Conservation (phyloP, 1,140 invertebrate species). For the Trichonephila clavata region DNA sequence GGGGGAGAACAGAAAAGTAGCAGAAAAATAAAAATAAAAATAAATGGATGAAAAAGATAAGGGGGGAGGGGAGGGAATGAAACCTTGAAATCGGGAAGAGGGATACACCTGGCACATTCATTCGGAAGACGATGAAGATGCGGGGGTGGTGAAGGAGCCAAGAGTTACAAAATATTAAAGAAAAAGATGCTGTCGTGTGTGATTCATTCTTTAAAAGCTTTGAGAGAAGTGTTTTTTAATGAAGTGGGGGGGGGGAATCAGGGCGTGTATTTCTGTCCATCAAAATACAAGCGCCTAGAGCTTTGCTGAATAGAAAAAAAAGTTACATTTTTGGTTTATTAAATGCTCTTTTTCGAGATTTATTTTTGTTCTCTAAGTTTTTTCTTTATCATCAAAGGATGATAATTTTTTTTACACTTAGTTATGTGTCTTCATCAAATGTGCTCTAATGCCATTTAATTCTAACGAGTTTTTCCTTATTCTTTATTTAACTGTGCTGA, state of each 20-base stretch:
- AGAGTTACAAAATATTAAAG: background rate
- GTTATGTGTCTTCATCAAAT: background rate
- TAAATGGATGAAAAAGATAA: background rate
- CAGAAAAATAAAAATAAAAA: background rate
- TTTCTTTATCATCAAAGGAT: background rate
- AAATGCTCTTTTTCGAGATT: background rate
- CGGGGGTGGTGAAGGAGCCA: background rate
- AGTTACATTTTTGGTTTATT: background rate
- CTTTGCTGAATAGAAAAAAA: background rate
- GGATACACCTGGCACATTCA: constrained; percentile 20
- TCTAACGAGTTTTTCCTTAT: too few relatives aligned
- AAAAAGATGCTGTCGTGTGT: background rate
- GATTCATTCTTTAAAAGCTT: background rate
- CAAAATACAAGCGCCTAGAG: background rate
- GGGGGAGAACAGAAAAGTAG: background rate
- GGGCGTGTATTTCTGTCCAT: background rate
- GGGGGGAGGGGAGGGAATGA: background rate
- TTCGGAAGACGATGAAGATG: background rate
- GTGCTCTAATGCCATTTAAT: too few relatives aligned
- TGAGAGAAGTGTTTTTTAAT: background rate
- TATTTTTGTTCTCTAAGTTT: background rate
- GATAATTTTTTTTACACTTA: background rate
- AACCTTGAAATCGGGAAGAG: background rate
- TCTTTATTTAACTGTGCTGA: too few relatives aligned
- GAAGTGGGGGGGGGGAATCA: background rate